Conservation (phyloP, 2,113 vertebrate genomes). For the Dicrurus megarhynchus region DNA sequence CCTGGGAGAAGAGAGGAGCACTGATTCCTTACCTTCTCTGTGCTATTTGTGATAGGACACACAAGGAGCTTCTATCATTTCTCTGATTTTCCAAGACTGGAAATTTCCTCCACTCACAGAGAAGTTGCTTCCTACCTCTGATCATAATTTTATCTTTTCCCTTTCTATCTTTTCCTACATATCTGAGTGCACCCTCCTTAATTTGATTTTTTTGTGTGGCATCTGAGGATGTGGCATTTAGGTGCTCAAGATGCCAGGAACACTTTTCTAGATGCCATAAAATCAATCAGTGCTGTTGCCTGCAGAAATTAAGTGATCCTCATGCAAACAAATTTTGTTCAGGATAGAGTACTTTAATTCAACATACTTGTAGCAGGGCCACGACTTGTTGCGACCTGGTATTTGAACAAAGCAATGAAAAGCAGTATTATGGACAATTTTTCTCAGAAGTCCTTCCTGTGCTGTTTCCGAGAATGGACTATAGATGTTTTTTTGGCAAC, state of each 20-base stretch:
- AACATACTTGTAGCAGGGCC: not conserved
- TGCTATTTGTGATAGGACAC: not conserved
- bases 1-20: not conserved
- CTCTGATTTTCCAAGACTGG: not conserved
- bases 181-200: not conserved
- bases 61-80: not conserved
- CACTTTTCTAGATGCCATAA: not conserved
- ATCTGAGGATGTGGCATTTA: not conserved
- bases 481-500: not conserved
- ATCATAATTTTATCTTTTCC: not conserved
- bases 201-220: not conserved
- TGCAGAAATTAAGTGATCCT: not conserved
- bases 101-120: not conserved
- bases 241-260: not conserved
- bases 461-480: not conserved
- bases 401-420: not conserved
- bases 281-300: not conserved
- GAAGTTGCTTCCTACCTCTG: not conserved
- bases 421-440: not conserved
- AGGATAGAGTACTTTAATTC: not conserved
- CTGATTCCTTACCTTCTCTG: not conserved
- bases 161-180: not conserved
- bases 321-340: not conserved
- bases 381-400: not conserved
- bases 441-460: not conserved